phyloP scores from a whole-genome alignment of 2,888 invertebrate species.

The Auanema sp. region DNA sequence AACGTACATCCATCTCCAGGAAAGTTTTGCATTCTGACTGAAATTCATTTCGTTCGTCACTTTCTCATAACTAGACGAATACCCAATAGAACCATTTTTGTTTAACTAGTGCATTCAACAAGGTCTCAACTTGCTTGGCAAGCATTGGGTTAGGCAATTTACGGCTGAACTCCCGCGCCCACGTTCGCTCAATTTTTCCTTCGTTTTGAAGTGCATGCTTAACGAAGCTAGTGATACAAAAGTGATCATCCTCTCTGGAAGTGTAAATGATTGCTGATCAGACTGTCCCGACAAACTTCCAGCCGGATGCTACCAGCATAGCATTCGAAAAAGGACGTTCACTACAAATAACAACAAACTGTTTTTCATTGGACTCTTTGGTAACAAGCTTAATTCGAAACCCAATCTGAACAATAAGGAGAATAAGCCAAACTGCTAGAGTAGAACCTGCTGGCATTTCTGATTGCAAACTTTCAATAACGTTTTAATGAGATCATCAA shows the following conservation, averaged over 20 bases:
- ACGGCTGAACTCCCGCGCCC: background rate
- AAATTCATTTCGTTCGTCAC: background rate
- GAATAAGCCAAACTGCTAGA: too few species aligned
- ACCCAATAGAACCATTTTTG: background rate
- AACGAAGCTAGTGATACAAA: constrained; percentile 2
- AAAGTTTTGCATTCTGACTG: background rate
- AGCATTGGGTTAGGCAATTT: too few species aligned
- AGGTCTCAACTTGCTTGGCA: too few species aligned
- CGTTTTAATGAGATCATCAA: too few species aligned
- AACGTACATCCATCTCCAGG: constrained; percentile 5
- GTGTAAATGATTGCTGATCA: too few species aligned
- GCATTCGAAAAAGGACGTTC: background rate
- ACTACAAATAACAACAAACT: constrained; percentile 6
- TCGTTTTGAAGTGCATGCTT: background rate
- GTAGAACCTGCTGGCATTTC: too few species aligned
- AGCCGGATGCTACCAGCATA: background rate
- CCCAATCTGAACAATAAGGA: constrained; percentile 5
- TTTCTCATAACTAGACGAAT: background rate
- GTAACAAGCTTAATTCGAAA: background rate
- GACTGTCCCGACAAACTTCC: too few species aligned
- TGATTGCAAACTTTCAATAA: too few species aligned
- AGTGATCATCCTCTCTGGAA: constrained; percentile 6
- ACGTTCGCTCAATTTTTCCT: background rate
- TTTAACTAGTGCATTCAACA: too few species aligned
- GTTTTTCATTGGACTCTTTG: constrained; percentile 2